Evolutionary conservation across 2,113 vertebrate species (phyloP).

Genomic region (Rhineura floridana): DNA sequence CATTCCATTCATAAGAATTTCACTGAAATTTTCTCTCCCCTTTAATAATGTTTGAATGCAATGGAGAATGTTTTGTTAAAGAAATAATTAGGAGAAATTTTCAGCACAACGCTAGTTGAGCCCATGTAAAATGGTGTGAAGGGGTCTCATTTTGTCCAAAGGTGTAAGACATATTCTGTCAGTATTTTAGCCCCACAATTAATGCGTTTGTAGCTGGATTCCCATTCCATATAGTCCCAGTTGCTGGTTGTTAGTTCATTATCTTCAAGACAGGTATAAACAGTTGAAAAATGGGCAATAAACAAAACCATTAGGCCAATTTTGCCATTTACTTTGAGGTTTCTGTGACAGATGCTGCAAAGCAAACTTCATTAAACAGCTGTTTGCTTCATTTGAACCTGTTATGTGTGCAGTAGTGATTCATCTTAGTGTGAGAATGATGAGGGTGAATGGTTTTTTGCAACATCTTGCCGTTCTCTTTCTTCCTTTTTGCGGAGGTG

Average conservation of each 20-base stretch:
- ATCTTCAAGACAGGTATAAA: conserved; percentile 46
- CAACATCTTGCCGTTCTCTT: conserved; percentile 11
- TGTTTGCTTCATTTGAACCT: conserved; percentile 48
- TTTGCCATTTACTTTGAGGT: conserved; percentile 56
- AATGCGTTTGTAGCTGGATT: not conserved
- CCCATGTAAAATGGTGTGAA: not conserved
- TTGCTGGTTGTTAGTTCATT: conserved; percentile 42
- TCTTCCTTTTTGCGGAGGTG: not conserved
- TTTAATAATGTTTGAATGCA: no score
- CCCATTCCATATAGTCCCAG: not conserved
- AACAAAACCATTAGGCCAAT: conserved; percentile 58
- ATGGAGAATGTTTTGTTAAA: no score
- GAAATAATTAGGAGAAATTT: no score
- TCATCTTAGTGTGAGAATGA: conserved; percentile 30
- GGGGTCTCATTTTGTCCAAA: not conserved
- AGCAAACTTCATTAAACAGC: conserved; percentile 50
- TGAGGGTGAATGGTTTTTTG: conserved; percentile 14
- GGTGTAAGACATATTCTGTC: fast-evolving
- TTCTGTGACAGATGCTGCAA: conserved; percentile 47
- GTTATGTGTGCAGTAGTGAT: not conserved
- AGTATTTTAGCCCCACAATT: not conserved
- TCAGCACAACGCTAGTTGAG: no score
- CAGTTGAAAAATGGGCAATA: conserved; percentile 38
- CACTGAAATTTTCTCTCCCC: no score
- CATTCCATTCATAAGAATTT: no score